A percentile compares a stretch with the other conserved stretches of the same genome.
Evolutionary conservation across 2,888 invertebrate species (phyloP).

Genomic region (Cosmopolites sordidus): DNA sequence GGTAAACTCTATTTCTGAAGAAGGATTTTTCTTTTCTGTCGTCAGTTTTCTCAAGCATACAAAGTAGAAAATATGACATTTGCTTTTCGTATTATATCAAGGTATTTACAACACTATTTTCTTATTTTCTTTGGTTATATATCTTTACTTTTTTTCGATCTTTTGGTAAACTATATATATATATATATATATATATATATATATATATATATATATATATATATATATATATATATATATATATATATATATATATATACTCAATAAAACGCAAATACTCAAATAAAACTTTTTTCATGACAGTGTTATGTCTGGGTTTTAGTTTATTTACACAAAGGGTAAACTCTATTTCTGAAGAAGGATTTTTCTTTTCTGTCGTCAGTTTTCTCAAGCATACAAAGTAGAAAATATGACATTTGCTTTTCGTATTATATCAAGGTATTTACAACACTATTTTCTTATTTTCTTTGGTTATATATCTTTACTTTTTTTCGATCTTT

Average conservation of each 20-base stretch:
- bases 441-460: constrained; percentile 21
- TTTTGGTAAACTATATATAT: too few species aligned
- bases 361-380: constrained; percentile 30
- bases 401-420: constrained; percentile 37
- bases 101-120: constrained; percentile 22
- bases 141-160: too few species aligned
- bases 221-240: too few species aligned
- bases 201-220: too few species aligned
- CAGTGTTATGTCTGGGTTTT: constrained; percentile 27
- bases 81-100: constrained; percentile 32
- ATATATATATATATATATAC: too few species aligned
- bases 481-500: too few species aligned
- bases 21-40: constrained; percentile 29
- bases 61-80: constrained; percentile 37
- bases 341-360: constrained; percentile 14
- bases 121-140: too few species aligned
- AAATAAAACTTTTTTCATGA: too few species aligned
- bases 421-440: constrained; percentile 30
- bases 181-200: too few species aligned
- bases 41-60: constrained; percentile 30
- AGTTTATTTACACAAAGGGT: constrained; percentile 28
- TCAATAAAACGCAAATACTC: too few species aligned
- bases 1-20: constrained; percentile 13
- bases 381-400: constrained; percentile 32
- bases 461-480: too few species aligned